Percentiles rank a stretch among this genome's conserved stretches.
These are phyloP conservation scores for Pseudorectes ferrugineus DNA, from an alignment of 2,113 vertebrate species.

Conservation along the genomic window DNA sequence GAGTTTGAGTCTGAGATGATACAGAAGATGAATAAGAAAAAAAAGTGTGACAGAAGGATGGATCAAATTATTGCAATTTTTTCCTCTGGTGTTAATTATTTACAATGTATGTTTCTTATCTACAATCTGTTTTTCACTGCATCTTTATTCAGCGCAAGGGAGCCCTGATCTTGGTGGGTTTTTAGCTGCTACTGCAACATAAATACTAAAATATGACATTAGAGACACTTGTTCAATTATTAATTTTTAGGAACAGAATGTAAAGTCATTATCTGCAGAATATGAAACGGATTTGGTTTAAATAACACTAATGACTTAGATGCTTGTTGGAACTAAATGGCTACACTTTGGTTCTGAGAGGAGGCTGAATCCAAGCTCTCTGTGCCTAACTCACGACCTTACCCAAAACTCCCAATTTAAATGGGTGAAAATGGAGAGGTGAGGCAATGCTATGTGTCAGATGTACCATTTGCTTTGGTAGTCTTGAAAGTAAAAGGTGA, in stretches of 20 bases:
- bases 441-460: neutral
- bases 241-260: neutral
- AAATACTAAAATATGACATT: neutral
- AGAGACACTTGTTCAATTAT: neutral
- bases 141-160: neutral
- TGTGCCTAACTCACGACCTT: neutral
- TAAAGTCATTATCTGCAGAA: neutral
- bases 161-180: conserved; percentile 6
- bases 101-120: conserved; percentile 35
- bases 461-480: neutral
- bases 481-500: neutral
- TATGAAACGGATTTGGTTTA: neutral
- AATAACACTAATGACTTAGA: neutral
- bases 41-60: neutral
- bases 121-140: conserved; percentile 19
- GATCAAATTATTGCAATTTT: conserved; percentile 21
- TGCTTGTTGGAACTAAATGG: neutral
- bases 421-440: neutral
- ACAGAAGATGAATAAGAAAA: neutral
- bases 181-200: neutral
- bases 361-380: neutral
- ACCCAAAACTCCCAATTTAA: neutral
- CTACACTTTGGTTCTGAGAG: neutral
- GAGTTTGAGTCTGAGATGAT: neutral
- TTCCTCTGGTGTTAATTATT: conserved; percentile 41